Evolutionary conservation across 2,888 invertebrate species (phyloP), one percentile per base, ranked within the genome.

Genomic region (Dromius quadrimaculatus): DNA sequence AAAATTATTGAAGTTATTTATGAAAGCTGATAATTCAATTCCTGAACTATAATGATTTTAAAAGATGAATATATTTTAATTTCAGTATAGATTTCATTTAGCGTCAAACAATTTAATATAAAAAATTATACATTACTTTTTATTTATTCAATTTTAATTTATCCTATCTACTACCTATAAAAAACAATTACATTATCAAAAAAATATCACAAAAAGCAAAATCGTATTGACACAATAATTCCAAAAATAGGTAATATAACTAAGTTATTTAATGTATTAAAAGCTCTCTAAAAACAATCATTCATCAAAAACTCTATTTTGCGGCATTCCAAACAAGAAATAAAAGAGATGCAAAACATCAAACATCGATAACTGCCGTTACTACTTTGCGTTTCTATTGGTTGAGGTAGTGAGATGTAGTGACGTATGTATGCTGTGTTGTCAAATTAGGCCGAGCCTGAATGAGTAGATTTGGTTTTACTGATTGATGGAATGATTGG

Each of bases 301-400:
- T 62, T n/a, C 68, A 68, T 66, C 66, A 66, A 57, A 68, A 62
- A 68, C 28, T 45, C 68, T 68, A 68, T 59, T 22, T 59, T 20
- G 68, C 68, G 28, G 50, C 68, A 68, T 68, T 68, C 68, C 68
- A 68, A 68, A 68, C 36, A 59, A 68, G 59, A 57, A 34, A 23
- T 41, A 59, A 36, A 50, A 66, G 17, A 45, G 19, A 66, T 66
- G 66, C 66, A 66, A 66, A 45, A 66, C 66, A 66, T 54, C 57
- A 57, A 66, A 66, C 54, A 66, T 57, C 57, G 66, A 57, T 54
- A 38, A 66, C 54, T 66, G 41, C 54, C 57, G 57, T 38, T n/a
- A 38, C 38, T 38, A 59, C 59, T 41, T 54, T 66, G 54, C 66
- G 54, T 5, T 34, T 23, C 43, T 54, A 57, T 63, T 47, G 23